Evolutionary conservation across 2,797 vertebrate species (phyloP).

Genomic region (Poecile montanus): DNA sequence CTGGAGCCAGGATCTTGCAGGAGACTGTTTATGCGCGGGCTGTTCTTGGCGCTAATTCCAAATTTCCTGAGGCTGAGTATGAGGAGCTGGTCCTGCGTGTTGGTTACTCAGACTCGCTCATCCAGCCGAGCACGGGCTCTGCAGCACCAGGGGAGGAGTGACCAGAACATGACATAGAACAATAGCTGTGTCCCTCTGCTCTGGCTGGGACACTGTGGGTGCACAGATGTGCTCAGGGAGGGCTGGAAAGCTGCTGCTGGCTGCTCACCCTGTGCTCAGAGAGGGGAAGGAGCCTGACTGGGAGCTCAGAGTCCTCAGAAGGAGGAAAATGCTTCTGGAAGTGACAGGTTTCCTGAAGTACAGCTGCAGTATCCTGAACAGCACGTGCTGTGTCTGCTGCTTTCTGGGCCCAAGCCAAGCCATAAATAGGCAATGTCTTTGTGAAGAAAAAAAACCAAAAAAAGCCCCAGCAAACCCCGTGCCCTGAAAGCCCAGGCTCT

Average conservation of each 20-base stretch:
- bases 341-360: neutral
- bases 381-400: neutral
- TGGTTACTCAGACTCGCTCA: neutral
- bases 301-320: neutral
- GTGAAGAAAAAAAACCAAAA: neutral
- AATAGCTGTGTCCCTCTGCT: neutral
- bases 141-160: neutral
- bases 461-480: accelerated
- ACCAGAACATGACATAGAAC: neutral
- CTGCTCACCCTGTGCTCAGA: neutral
- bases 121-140: neutral
- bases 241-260: neutral
- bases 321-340: neutral
- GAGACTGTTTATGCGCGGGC: conserved; percentile 46
- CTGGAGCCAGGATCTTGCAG: conserved; percentile 59
- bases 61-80: conserved; percentile 38
- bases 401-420: neutral
- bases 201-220: neutral
- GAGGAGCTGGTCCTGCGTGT: neutral
- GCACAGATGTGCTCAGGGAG: neutral
- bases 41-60: conserved; percentile 58
- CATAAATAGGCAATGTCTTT: neutral
- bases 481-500: neutral
- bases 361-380: neutral
- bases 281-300: neutral